Evolutionary conservation across 2,888 invertebrate genomes (phyloP), one percentile per base, ranked within the genome.

Genomic region (Stegophylla sp.): DNA sequence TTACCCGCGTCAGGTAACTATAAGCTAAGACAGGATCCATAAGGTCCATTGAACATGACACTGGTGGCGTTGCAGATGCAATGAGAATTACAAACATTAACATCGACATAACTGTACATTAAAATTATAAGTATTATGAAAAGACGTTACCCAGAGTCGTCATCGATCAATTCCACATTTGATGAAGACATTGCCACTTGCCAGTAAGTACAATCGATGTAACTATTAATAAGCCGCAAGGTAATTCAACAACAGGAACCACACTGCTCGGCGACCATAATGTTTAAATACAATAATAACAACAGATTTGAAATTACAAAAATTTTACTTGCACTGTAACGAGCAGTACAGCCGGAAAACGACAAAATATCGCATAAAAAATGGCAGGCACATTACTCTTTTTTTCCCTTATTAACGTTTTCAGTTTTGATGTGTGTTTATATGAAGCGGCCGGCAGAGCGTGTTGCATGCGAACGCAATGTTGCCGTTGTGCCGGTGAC

Each of bases 161-260:
- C 79, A 45, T 79, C 79, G 41, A 79, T 79, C 26, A 79, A 26
- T 71, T 71, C 79, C 48, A 79, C 71, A 7, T 79, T 79, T 3
- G 61, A 48, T 20, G 77, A 48, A 51, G 79, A 79, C 79, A 79
- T 79, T 17, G 69, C 71, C 71, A n/a, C 71, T 79, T 17, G 69
- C 71, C 71, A n/a, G 67, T n/a, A 3, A 23, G 51, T 51, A 3
- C 12, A 56, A 56, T 5, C 34, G 34, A 3, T 34, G n/a, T n/a
- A n/a, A n/a, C 7, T 34, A 5, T 34, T 34, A 34, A 34, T 34
- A 7, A 34, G 34, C 34, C 34, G 7, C 34, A 5, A 34, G 34
- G 4, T 5, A 34, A 34, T 34, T 34, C 56, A 23, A n/a, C 9
- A 51, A 23, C 2, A 5, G 4, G 1, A 74, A 48, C 4, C n/a